Evolutionary conservation across 2,113 vertebrate genomes (phyloP), one percentile per base, ranked within the genome.

Genomic region (Xyliphius kryptos): DNA sequence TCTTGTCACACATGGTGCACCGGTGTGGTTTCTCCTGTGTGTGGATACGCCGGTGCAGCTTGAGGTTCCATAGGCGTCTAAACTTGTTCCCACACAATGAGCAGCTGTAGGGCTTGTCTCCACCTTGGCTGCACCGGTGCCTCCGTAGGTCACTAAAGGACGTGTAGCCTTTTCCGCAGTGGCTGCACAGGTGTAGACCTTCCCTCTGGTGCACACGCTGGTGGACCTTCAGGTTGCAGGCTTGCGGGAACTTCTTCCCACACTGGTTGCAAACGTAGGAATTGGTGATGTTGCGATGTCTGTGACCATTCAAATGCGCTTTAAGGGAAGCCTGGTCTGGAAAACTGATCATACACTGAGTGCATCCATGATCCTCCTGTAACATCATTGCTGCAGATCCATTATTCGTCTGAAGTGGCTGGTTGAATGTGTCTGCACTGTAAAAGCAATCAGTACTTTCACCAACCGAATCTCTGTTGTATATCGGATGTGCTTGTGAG

Each of bases 141-240:
- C 84, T 77, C 48, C 81, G 86, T 19, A 90, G 74, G 71, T 88
- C 80, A 32, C 7, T 77, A 32, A 83, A 84, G 16, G 85, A 86
- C 0, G 86, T 74, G 74, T 89, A 92, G 43, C 84, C 73, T 67
- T 87, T 88, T 1, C 88, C 88, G 2, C 91, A 92, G 20, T 89
- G 84, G 53, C 82, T 83, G 62, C 90, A 91, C 56, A 83, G 75
- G 69, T 91, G 88, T 0, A 89, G 86, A 6, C 83, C 88, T 41
- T 91, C 85, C 3, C 86, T 1, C 88, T 84, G 0, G 83, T 88
- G 88, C 11, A 84, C 85, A 1, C 83, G 76, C 1, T 87, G 77
- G 72, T 90, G 85, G 1, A 84, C 87, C 50, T 87, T 87, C 37
- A 90, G 80, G 74, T 88, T 88, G 67, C 85, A 86, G 50, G 87